phyloP scores from a whole-genome alignment of 2,888 invertebrate species.

The Andrena hattorfiana region DNA sequence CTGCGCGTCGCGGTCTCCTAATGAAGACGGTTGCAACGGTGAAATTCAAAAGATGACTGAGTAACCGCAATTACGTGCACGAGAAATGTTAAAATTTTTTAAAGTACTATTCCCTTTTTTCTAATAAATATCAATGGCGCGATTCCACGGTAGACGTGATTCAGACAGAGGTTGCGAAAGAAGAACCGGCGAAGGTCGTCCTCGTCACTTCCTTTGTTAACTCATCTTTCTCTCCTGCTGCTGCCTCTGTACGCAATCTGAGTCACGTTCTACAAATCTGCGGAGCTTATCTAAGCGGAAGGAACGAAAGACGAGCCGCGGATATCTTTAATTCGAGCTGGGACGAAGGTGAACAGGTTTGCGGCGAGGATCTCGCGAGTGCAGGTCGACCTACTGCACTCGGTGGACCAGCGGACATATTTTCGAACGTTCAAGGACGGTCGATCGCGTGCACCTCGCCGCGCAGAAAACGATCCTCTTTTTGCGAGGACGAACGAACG shows the following conservation, averaged over 20 bases:
- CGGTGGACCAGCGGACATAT: slow-evolving; percentile 45
- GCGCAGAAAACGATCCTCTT: neutral
- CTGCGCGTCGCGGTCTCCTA: neutral
- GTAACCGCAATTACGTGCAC: neutral
- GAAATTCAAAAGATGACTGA: neutral
- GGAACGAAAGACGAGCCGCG: slow-evolving; percentile 47
- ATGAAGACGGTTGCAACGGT: neutral
- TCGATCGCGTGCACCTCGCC: slow-evolving; percentile 18
- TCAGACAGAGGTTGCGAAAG: neutral
- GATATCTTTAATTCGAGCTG: slow-evolving; percentile 31
- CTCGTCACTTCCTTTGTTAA: slow-evolving; percentile 21
- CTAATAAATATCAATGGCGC: neutral
- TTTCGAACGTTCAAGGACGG: slow-evolving; percentile 64
- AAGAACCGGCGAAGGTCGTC: slow-evolving; percentile 1
- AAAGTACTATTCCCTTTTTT: neutral
- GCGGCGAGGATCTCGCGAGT: slow-evolving; percentile 45
- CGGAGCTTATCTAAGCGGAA: slow-evolving; percentile 57
- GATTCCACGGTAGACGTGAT: neutral
- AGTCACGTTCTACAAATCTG: slow-evolving; percentile 34
- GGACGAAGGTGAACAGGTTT: slow-evolving; percentile 67
- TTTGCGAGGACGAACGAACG: slow-evolving; percentile 1
- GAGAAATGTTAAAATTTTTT: neutral
- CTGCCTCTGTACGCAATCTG: neutral
- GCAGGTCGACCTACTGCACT: slow-evolving; percentile 53
- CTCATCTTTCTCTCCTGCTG: neutral